Base-by-base conservation (phyloP, 2,797 vertebrate species). In the Galago senegalensis region DNA sequence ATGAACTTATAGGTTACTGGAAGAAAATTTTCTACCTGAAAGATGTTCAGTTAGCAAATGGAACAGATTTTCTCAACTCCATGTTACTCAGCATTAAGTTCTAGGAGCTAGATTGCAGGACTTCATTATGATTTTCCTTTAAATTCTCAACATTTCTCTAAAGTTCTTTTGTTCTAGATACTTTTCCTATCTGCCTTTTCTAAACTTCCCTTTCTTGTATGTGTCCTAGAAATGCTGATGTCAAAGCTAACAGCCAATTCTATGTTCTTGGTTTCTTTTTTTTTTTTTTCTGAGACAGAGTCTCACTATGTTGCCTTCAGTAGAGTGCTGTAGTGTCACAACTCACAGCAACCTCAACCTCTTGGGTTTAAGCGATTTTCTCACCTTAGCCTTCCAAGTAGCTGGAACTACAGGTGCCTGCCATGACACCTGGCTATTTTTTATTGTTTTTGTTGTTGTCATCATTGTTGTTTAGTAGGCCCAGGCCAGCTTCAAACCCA, bases 71-170 rank as follows among this genome's bases (percentile, higher is more conserved):
- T 67, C 21, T 72, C n/a, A 34, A 23, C 12, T 91, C 49, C 29
- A 70, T 89, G 89, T 91, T 53, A 95, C 72, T 95, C 87, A 58
- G 25, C 56, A 91, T 61, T 87, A 93, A 90, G 88, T 8, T 72
- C 93, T 29, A 92, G 65, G 25, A 83, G 43, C 53, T 46, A 93
- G 65, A 95, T 18, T 46, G 40, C 60, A 79, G 67, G 60, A 75
- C 29, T 85, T 37, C 56, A 40, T 56, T 87, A 81, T 25, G 40
- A 69, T 25, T 83, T 82, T 79, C 34, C 27, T 95, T 94, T 46
- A 92, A 70, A 31, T 67, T 75, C 21, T 83, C 43, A 87, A 67
- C 69, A 25, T 80, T 94, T 81, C 21, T 86, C 73, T 95, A 37
- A 10, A 89, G 6, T 58, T 90, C 53, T 97, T 89, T 81, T 94